These are phyloP conservation scores for Ramphastos sulfuratus DNA, from an alignment of 2,113 vertebrate species.

Conservation along the genomic window DNA sequence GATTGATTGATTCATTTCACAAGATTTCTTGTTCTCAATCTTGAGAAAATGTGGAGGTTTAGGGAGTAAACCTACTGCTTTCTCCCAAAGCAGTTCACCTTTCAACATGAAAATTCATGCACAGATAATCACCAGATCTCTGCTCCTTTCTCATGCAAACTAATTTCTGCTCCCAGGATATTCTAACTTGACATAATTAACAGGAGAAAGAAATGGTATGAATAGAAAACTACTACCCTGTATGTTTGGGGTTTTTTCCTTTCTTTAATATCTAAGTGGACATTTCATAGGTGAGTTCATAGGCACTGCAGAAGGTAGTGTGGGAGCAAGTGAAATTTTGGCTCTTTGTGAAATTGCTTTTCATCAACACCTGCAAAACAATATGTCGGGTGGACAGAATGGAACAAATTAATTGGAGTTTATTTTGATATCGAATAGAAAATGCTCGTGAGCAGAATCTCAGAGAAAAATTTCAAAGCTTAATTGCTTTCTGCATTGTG, in stretches of 20 bases:
- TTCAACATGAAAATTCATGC: neutral
- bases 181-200: neutral
- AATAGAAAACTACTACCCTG: neutral
- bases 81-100: neutral
- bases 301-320: neutral
- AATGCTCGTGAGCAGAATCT: neutral
- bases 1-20: too few relatives aligned
- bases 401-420: neutral
- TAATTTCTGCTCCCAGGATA: neutral
- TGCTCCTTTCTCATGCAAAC: neutral
- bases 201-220: neutral
- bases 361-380: neutral
- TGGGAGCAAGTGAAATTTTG: neutral
- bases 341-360: neutral
- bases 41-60: neutral
- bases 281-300: neutral
- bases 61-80: neutral
- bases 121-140: neutral
- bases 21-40: neutral
- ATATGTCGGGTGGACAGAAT: neutral
- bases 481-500: conserved; percentile 46
- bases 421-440: conserved; percentile 10
- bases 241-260: neutral
- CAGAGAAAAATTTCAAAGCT: neutral
- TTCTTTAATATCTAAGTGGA: neutral